Conservation (phyloP, 2,113 vertebrate genomes). For the Ctenodactylus gundi region DNA sequence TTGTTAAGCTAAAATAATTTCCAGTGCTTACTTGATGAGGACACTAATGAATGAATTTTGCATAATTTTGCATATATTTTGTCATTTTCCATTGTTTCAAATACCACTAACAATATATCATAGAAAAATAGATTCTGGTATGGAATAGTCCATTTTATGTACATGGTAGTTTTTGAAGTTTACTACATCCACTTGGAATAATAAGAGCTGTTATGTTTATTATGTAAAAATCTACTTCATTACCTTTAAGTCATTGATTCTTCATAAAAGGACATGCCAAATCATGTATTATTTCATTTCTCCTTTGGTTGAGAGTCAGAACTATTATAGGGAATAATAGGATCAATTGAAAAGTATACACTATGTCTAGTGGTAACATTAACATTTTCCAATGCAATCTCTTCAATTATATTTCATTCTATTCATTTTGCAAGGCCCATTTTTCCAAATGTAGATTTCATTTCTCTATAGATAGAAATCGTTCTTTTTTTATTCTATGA, state of each 20-base stretch:
- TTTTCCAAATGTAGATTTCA: constrained; percentile 26
- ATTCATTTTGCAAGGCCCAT: neutral
- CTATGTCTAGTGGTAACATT: neutral
- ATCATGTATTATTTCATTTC: neutral
- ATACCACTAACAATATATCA: neutral
- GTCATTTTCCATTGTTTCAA: neutral
- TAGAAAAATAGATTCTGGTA: neutral
- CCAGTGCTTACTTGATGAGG: neutral
- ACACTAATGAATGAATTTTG: neutral
- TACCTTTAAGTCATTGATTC: neutral
- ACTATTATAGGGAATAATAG: neutral
- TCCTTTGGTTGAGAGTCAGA: neutral
- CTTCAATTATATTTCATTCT: neutral
- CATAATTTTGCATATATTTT: neutral
- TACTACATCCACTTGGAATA: neutral
- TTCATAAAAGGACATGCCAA: too few species aligned
- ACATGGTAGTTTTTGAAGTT: neutral
- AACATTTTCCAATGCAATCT: neutral
- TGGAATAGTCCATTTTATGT: neutral
- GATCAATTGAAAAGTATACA: neutral
- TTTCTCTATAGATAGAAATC: neutral
- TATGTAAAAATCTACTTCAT: neutral
- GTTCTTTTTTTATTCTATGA: neutral
- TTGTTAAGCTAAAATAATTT: neutral
- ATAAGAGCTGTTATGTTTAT: neutral